phyloP scores from a whole-genome alignment of 2,113 vertebrate species.

The Engystomops pustulosus region DNA sequence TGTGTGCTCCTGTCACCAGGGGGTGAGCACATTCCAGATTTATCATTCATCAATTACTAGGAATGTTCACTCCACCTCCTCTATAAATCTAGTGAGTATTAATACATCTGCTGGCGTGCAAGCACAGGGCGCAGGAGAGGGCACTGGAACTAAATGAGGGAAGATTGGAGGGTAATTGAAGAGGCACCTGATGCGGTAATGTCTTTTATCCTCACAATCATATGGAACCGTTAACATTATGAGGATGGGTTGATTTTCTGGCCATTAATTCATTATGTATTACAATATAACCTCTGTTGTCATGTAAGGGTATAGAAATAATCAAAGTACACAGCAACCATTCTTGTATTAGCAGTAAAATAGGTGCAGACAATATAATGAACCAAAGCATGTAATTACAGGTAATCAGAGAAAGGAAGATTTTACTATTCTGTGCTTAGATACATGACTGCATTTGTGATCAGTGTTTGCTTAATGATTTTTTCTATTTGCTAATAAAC shows the following conservation, averaged over 20 bases:
- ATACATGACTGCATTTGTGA: background rate
- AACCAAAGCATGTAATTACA: background rate
- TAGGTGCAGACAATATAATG: background rate
- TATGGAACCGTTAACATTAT: conserved; percentile 22
- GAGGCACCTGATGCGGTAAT: conserved; percentile 17
- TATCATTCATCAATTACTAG: conserved; percentile 65
- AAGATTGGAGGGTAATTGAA: conserved; percentile 29
- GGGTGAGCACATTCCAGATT: conserved; percentile 64
- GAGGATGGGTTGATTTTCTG: background rate
- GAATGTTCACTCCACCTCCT: conserved; percentile 21
- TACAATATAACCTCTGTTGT: background rate
- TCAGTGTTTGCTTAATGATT: background rate
- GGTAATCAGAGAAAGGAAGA: background rate
- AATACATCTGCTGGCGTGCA: conserved; percentile 33
- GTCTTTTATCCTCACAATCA: conserved; percentile 22
- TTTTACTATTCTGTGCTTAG: background rate
- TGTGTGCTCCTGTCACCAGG: conserved; percentile 65
- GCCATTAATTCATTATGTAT: conserved; percentile 11
- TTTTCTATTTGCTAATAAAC: background rate
- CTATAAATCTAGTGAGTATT: conserved; percentile 41
- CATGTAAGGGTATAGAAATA: background rate
- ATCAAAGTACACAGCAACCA: background rate
- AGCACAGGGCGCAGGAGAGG: conserved; percentile 27
- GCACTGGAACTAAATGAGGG: conserved; percentile 29
- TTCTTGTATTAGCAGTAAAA: background rate